Base-by-base conservation (phyloP, 2,113 vertebrate genomes). In the Colossoma macropomum region DNA sequence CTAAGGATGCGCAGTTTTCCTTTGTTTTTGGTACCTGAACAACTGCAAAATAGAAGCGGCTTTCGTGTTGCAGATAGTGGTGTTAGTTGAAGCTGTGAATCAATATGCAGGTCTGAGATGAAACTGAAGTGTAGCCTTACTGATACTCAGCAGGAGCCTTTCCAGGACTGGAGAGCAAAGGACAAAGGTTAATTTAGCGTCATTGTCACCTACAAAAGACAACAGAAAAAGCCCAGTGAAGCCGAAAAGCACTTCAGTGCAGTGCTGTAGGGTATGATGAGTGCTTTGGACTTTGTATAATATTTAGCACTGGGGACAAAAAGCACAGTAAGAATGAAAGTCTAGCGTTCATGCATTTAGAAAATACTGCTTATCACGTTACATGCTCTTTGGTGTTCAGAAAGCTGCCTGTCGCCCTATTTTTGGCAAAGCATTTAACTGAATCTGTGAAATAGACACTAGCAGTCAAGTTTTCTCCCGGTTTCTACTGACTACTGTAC, bases 291-390 rank as follows among this genome's bases (percentile, higher is more conserved):
- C 10, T 59, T 59, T 3, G 45, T 27, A 17, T 10, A 38, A 38
- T 13, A 16, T 34, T 17, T 17, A 66, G 28, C 69, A 27, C 50
- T 79, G 66, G 65, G 45, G 10, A 78, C 19, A 7, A 83, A 76
- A 80, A 83, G 81, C 81, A 81, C 82, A 86, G 62, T n/a, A 71
- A 62, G 13, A 68, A 25, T 1, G 6, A 80, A 25, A 70, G 83
- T 52, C n/a, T 45, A 80, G n/a, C 71, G 38, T 23, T 79, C 38
- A 79, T 54, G 69, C 56, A 79, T 68, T 66, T 79, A 38, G 25
- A 45, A 45, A 28, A 28, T 45, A 30, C 9, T 15, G 34, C 50
- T 32, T 19, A 45, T 13, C n/a, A 21, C 7, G 23, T 72, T 48
- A 72, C 23, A 21, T 34, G 56, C 23, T 41, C n/a, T 41, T 63